Conservation (phyloP, 1,140 invertebrate genomes). For the Diachasma alloeum region DNA sequence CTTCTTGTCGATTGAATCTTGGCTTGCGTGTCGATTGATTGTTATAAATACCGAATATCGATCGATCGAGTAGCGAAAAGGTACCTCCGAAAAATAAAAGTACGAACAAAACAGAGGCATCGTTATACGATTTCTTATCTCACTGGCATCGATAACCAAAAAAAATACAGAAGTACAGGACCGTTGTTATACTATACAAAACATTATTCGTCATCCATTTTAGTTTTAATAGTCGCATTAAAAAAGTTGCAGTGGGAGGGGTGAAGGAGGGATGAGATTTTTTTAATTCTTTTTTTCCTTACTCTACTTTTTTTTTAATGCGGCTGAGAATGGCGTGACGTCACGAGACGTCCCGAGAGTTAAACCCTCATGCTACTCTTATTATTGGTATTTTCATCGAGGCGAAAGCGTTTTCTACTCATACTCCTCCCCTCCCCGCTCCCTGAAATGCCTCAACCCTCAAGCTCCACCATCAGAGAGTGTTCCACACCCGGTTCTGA, state of each 20-base stretch:
- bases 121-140: not conserved
- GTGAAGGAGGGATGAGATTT: not conserved
- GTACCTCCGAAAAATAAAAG: not conserved
- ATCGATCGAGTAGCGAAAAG: not conserved
- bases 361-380: slow-evolving; percentile 10
- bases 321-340: slow-evolving; percentile 10
- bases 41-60: slow-evolving; percentile 14
- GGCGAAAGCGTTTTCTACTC: slow-evolving; percentile 1
- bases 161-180: not conserved
- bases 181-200: not conserved
- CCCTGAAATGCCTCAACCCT: not conserved
- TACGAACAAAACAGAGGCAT: slow-evolving; percentile 1
- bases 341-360: slow-evolving; percentile 20
- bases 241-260: not conserved
- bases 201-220: slow-evolving; percentile 4
- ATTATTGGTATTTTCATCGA: slow-evolving; percentile 23
- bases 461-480: not conserved
- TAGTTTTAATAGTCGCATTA: slow-evolving; percentile 17
- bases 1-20: not conserved
- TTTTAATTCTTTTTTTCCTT: not conserved
- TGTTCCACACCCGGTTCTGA: not conserved
- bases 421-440: slow-evolving; percentile 13
- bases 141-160: not conserved
- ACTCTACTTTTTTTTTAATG: not conserved
- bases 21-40: slow-evolving; percentile 25